These are phyloP conservation scores for Chloropsis hardwickii DNA, from an alignment of 2,113 vertebrate species.

Conservation along the genomic window DNA sequence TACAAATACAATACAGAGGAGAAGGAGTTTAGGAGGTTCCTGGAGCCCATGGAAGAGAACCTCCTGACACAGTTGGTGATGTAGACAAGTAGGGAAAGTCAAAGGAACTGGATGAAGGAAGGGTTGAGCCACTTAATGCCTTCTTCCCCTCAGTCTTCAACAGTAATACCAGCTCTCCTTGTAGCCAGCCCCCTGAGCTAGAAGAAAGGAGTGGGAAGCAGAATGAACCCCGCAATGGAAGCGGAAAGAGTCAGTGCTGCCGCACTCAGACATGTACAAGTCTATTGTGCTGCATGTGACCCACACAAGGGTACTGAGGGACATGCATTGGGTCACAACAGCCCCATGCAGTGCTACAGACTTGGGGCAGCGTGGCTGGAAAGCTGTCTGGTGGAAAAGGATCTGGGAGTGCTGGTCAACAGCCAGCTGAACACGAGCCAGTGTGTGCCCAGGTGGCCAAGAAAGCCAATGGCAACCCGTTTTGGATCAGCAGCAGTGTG, in stretches of 20 bases:
- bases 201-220: not conserved
- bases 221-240: not conserved
- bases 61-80: not conserved
- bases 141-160: not conserved
- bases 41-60: not conserved
- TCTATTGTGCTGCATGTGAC: not conserved
- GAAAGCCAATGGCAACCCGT: not conserved
- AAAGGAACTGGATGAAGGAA: not conserved
- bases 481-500: not conserved
- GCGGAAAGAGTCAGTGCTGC: not conserved
- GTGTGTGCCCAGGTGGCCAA: not conserved
- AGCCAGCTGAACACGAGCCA: accelerated
- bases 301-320: not conserved
- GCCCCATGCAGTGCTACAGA: not conserved
- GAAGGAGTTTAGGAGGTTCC: not conserved
- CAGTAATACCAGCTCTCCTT: not conserved
- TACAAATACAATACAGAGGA: not conserved
- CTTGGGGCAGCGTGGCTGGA: not conserved
- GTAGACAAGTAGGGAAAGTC: not conserved
- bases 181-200: not conserved
- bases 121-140: too few relatives aligned
- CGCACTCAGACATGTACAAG: not conserved
- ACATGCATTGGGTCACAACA: not conserved
- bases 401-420: not conserved
- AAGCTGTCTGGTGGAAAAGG: not conserved